Evolutionary conservation across 2,888 invertebrate genomes (phyloP).

Genomic region (Apantesis nais): DNA sequence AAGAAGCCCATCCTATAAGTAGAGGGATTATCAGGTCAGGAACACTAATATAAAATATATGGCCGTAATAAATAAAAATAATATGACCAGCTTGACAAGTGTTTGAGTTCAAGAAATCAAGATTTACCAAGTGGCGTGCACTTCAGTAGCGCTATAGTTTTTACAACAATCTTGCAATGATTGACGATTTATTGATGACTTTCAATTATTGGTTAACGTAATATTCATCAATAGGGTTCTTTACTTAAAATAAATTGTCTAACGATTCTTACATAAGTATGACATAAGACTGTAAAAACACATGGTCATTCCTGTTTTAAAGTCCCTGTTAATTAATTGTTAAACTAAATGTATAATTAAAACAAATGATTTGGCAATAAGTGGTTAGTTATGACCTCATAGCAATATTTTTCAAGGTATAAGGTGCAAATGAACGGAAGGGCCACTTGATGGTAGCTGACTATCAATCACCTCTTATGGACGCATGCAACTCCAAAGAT

Average conservation of each 20-base stretch:
- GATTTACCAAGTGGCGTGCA: neutral
- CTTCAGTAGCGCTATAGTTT: neutral
- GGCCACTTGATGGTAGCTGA: too few species aligned
- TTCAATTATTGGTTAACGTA: neutral
- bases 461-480: too few species aligned
- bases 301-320: neutral
- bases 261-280: neutral
- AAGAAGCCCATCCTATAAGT: neutral
- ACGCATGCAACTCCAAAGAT: too few species aligned
- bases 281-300: neutral
- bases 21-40: slow-evolving; percentile 15
- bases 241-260: neutral
- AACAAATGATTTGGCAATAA: neutral
- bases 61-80: too few species aligned
- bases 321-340: neutral
- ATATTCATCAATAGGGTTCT: neutral
- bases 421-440: too few species aligned
- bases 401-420: too few species aligned
- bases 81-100: slow-evolving; percentile 24
- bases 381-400: neutral
- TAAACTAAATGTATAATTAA: neutral
- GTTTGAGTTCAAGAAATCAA: slow-evolving; percentile 19
- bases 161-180: neutral
- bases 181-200: neutral
- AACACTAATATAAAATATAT: slow-evolving; percentile 21